Evolutionary conservation across 2,888 invertebrate species (phyloP).

Genomic region (Coenonympha arcania): DNA sequence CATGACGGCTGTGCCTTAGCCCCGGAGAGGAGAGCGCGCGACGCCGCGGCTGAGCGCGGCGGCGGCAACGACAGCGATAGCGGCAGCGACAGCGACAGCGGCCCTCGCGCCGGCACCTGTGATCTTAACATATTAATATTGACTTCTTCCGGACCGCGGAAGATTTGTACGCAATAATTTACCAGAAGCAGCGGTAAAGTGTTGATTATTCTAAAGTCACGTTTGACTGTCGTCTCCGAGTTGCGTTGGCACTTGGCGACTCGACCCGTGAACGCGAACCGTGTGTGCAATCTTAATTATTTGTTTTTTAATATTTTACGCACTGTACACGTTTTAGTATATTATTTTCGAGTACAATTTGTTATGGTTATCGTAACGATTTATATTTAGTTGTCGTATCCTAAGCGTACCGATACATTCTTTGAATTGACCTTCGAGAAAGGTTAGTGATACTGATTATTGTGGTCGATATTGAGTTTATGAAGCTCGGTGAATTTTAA

Average conservation of each 20-base stretch:
- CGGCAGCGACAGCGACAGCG: too few relatives aligned
- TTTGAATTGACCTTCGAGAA: slow-evolving; percentile 72
- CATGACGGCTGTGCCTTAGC: slow-evolving; percentile 69
- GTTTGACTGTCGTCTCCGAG: slow-evolving; percentile 29
- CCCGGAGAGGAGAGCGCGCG: slow-evolving; percentile 35
- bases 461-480: slow-evolving; percentile 56
- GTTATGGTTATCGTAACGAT: slow-evolving; percentile 55
- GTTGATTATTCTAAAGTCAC: slow-evolving; percentile 65
- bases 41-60: slow-evolving; percentile 25
- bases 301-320: slow-evolving; percentile 7
- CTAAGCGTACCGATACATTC: slow-evolving; percentile 73
- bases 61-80: too few relatives aligned
- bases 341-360: slow-evolving; percentile 60
- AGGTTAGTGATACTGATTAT: slow-evolving; percentile 73
- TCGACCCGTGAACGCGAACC: slow-evolving; percentile 7
- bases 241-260: too few relatives aligned
- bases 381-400: slow-evolving; percentile 65
- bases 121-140: slow-evolving; percentile 49
- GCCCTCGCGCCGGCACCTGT: slow-evolving; percentile 35
- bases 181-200: slow-evolving; percentile 57
- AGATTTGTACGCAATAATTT: slow-evolving; percentile 52
- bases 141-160: slow-evolving; percentile 51
- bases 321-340: slow-evolving; percentile 11
- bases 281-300: slow-evolving; percentile 3
- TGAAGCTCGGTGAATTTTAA: slow-evolving; percentile 52